Evolutionary conservation across 2,113 vertebrate genomes (phyloP).

Genomic region (Malurus elegans): DNA sequence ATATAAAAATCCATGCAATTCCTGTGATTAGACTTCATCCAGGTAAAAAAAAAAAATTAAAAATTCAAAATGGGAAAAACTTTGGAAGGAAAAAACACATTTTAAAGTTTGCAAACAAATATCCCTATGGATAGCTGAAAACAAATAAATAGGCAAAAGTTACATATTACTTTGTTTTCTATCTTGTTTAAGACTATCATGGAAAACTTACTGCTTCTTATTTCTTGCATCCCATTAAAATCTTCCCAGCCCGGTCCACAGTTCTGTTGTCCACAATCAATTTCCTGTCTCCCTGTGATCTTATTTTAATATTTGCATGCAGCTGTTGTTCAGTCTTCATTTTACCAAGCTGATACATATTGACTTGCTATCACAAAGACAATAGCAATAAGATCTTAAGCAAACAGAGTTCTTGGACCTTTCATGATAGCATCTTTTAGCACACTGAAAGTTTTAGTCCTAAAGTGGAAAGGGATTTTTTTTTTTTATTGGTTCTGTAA

Average conservation of each 20-base stretch:
- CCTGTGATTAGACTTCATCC: neutral
- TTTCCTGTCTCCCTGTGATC: conserved; percentile 30
- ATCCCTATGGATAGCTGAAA: neutral
- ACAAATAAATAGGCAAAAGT: neutral
- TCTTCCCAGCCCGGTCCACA: conserved; percentile 11
- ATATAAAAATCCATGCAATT: neutral
- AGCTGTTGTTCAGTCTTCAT: conserved; percentile 59
- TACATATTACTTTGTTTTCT: neutral
- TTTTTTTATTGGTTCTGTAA: neutral
- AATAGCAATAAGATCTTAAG: conserved; percentile 48
- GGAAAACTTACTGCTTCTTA: neutral
- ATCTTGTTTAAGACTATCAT: neutral
- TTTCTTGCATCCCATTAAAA: conserved; percentile 21
- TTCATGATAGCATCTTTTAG: neutral
- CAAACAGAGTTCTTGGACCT: conserved; percentile 37
- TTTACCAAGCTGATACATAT: conserved; percentile 41
- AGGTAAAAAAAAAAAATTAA: neutral
- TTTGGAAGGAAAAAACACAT: neutral
- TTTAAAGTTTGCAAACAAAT: neutral
- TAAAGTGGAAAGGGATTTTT: neutral
- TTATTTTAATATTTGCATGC: conserved; percentile 53
- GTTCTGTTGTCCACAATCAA: conserved; percentile 6
- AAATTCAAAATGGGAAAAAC: neutral
- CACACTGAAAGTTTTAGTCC: neutral
- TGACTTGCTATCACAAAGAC: conserved; percentile 54